These are phyloP conservation scores for Schrankia costaestrigalis DNA, from an alignment of 2,888 invertebrate species.

Conservation along the genomic window DNA sequence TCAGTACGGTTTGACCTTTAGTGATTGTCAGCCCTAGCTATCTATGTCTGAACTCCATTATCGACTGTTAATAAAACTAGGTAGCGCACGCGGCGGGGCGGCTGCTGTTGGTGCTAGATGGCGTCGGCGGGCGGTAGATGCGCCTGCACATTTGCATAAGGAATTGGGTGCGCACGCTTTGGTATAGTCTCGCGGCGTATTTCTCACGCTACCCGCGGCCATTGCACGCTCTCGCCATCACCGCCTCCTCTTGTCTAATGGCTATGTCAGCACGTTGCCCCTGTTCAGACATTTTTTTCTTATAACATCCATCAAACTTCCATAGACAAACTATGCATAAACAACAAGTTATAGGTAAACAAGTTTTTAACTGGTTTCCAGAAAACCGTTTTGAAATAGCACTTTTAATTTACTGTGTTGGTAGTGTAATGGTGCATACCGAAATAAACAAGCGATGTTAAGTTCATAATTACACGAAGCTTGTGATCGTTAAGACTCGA, in stretches of 20 bases:
- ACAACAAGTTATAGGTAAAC: conserved; percentile 18
- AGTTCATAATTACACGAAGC: conserved; percentile 61
- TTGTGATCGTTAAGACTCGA: conserved; percentile 50
- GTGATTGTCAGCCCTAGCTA: conserved; percentile 34
- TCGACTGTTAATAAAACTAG: conserved; percentile 58
- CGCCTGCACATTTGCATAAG: conserved; percentile 69
- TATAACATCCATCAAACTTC: conserved; percentile 18
- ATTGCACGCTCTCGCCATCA: conserved; percentile 41
- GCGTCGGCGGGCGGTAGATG: conserved; percentile 47
- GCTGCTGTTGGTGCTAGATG: conserved; percentile 36
- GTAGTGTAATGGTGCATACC: conserved; percentile 40
- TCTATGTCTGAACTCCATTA: conserved; percentile 54
- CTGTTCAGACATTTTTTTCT: conserved; percentile 31
- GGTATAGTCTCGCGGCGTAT: conserved; percentile 56
- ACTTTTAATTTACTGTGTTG: conserved; percentile 37
- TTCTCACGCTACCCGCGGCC: conserved; percentile 68
- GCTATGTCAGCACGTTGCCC: conserved; percentile 43
- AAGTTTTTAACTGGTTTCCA: conserved; percentile 29
- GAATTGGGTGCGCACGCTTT: conserved; percentile 76
- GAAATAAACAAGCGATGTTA: conserved; percentile 56
- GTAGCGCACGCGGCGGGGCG: conserved; percentile 47
- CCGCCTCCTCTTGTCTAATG: conserved; percentile 49
- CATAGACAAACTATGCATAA: conserved; percentile 12
- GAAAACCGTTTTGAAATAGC: conserved; percentile 49
- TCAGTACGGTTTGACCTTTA: conserved; percentile 29